These are phyloP conservation scores for Ochotona curzoniae DNA, from an alignment of 2,113 vertebrate genomes.

Conservation along the genomic window DNA sequence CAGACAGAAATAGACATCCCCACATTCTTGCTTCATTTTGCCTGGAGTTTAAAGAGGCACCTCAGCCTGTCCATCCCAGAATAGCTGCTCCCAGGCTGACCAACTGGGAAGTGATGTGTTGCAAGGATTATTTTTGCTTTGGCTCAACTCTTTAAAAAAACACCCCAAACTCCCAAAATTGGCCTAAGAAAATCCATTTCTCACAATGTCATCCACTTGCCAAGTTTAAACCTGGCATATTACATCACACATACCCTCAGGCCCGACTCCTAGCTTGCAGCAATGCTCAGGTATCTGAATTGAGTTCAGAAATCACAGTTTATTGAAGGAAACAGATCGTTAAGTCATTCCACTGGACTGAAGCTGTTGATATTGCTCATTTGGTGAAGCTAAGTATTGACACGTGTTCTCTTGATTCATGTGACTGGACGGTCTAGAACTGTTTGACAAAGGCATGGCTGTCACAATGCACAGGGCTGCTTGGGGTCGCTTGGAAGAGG, in stretches of 20 bases:
- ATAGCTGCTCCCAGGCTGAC: conserved; percentile 72
- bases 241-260: conserved; percentile 67
- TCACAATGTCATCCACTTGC: conserved; percentile 68
- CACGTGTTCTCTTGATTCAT: conserved; percentile 51
- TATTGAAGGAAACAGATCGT: conserved; percentile 78
- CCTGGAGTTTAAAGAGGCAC: conserved; percentile 63
- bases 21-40: conserved; percentile 59
- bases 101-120: conserved; percentile 76
- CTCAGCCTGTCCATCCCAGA: conserved; percentile 69
- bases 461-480: background rate
- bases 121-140: conserved; percentile 79
- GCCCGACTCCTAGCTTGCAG: conserved; percentile 40
- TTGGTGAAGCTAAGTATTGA: conserved; percentile 62
- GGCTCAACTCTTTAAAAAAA: conserved; percentile 76
- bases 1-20: conserved; percentile 71
- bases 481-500: background rate
- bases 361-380: conserved; percentile 63
- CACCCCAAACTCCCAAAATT: conserved; percentile 70
- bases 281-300: conserved; percentile 67
- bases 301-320: conserved; percentile 78
- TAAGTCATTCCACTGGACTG: conserved; percentile 69
- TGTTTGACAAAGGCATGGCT: conserved; percentile 47
- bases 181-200: conserved; percentile 77
- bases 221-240: conserved; percentile 75
- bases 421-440: background rate